phyloP scores from a whole-genome alignment of 2,797 vertebrate species.

The Thalassophryne amazonica region DNA sequence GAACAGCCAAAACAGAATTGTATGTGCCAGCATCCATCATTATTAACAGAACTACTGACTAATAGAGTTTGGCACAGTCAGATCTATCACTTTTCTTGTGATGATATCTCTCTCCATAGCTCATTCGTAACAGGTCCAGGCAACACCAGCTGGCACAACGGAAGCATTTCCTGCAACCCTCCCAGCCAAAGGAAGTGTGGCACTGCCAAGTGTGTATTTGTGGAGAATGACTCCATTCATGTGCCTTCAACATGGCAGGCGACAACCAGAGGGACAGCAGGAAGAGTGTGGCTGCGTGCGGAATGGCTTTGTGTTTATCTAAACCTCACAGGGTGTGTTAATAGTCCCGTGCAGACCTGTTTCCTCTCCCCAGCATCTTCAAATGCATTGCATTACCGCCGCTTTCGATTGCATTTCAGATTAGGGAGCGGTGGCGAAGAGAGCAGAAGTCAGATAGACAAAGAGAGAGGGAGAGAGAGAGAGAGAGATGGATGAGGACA shows the following conservation, averaged over 20 bases:
- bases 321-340: conserved; percentile 39
- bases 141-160: conserved; percentile 44
- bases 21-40: no score
- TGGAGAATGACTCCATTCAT: conserved; percentile 55
- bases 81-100: neutral
- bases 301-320: conserved; percentile 43
- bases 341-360: conserved; percentile 39
- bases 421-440: conserved; percentile 44
- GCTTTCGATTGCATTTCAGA: conserved; percentile 75
- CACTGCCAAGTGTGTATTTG: conserved; percentile 55
- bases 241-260: conserved; percentile 54
- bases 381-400: conserved; percentile 57
- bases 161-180: conserved; percentile 22
- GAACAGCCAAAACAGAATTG: neutral
- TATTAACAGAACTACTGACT: no score
- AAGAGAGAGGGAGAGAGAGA: conserved; percentile 9
- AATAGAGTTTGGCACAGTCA: neutral
- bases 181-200: conserved; percentile 52
- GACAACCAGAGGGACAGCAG: conserved; percentile 16
- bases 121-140: conserved; percentile 24
- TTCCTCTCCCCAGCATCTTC: conserved; percentile 35
- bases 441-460: conserved; percentile 32
- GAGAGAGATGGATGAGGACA: conserved; percentile 6
- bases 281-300: conserved; percentile 5
- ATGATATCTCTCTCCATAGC: neutral